Evolutionary conservation across 2,113 vertebrate genomes (phyloP).

Genomic region (Epinephelus lanceolatus): DNA sequence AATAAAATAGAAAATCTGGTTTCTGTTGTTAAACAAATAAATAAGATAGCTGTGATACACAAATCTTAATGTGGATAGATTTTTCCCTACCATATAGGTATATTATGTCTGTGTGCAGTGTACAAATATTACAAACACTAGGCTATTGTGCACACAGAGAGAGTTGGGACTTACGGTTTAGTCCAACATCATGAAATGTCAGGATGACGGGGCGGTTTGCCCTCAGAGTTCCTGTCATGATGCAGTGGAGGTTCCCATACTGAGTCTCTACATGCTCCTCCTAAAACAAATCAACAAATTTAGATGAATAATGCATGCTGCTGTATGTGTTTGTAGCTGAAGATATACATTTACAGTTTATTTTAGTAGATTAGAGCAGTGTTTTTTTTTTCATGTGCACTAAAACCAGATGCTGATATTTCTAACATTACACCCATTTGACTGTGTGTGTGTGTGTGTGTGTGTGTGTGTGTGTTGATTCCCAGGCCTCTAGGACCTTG

Average conservation of each 20-base stretch:
- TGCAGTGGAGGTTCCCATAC: constrained; percentile 91
- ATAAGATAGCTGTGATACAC: not conserved
- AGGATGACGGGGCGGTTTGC: constrained; percentile 91
- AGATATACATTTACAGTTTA: not conserved
- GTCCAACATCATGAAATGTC: constrained; percentile 94
- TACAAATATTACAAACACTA: not conserved
- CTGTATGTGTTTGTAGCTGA: not conserved
- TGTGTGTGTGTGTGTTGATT: too few relatives aligned
- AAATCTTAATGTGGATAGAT: not conserved
- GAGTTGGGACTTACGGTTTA: constrained; percentile 90
- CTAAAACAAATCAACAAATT: constrained; percentile 73
- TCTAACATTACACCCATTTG: not conserved
- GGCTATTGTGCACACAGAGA: not conserved
- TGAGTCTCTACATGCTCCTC: constrained; percentile 93
- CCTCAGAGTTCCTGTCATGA: constrained; percentile 87
- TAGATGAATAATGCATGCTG: not conserved
- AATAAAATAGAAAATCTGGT: not conserved
- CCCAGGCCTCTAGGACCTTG: not conserved
- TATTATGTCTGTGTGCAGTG: not conserved
- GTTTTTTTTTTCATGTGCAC: not conserved
- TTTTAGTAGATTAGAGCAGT: not conserved
- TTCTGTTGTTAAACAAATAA: not conserved
- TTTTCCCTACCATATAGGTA: not conserved
- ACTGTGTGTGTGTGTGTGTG: not conserved
- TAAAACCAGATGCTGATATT: not conserved